Evolutionary conservation across 1,140 invertebrate genomes (phyloP).

Genomic region (Heliconius melpomene): DNA sequence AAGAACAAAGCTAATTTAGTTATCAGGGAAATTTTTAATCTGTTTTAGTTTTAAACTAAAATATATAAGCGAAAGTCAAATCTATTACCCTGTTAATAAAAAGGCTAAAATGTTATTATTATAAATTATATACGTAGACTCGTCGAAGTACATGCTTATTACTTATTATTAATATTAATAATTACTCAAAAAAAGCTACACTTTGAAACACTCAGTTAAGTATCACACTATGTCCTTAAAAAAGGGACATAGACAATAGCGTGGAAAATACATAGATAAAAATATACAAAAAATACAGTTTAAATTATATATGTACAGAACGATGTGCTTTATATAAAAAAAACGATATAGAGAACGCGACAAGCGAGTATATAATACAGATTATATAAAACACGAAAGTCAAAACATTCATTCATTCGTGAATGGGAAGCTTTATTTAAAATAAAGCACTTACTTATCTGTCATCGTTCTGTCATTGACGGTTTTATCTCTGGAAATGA

Average conservation of each 20-base stretch:
- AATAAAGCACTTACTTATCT: slow-evolving; percentile 61
- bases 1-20: background rate
- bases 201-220: slow-evolving; percentile 15
- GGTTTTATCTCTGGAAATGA: slow-evolving; percentile 62
- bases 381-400: slow-evolving; percentile 14
- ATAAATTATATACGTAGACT: background rate
- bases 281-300: background rate
- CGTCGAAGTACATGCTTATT: slow-evolving; percentile 33
- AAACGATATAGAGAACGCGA: slow-evolving; percentile 28
- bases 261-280: background rate
- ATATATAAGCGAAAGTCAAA: background rate
- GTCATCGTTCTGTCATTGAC: slow-evolving; percentile 74
- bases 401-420: slow-evolving; percentile 9
- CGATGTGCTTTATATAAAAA: slow-evolving; percentile 46
- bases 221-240: slow-evolving; percentile 9
- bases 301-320: slow-evolving; percentile 60
- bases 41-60: background rate
- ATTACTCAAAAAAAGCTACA: slow-evolving; percentile 25
- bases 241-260: slow-evolving; percentile 15
- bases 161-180: slow-evolving; percentile 24
- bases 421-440: slow-evolving; percentile 13
- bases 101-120: background rate
- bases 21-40: background rate
- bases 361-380: slow-evolving; percentile 38
- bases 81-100: slow-evolving; percentile 10